Conservation (phyloP, 2,888 invertebrate species). For the Hylaea fasciaria region DNA sequence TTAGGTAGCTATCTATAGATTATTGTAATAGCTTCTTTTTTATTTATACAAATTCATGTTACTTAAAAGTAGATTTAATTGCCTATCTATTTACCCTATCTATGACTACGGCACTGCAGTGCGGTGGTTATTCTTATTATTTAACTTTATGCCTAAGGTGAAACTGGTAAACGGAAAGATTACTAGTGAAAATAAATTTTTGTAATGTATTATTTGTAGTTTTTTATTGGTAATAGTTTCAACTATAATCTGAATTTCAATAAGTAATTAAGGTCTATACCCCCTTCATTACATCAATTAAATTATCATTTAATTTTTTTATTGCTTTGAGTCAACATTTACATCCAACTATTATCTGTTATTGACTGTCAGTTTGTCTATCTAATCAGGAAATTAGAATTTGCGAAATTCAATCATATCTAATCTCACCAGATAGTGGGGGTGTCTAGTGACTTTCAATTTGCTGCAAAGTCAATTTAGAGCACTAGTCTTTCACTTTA, state of each 20-base stretch:
- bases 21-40: slow-evolving; percentile 32
- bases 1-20: slow-evolving; percentile 38
- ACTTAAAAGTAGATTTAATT: slow-evolving; percentile 66
- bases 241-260: too few relatives aligned
- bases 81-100: slow-evolving; percentile 38
- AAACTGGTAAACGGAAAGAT: slow-evolving; percentile 68
- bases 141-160: slow-evolving; percentile 56
- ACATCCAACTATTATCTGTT: too few relatives aligned
- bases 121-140: slow-evolving; percentile 44
- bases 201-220: slow-evolving; percentile 58
- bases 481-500: too few relatives aligned
- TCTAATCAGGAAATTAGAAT: too few relatives aligned
- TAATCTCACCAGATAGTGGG: neutral
- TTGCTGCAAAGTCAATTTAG: neutral
- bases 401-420: neutral
- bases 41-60: slow-evolving; percentile 55
- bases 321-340: too few relatives aligned
- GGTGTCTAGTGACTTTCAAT: neutral
- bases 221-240: neutral
- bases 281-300: too few relatives aligned
- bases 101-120: slow-evolving; percentile 34
- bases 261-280: too few relatives aligned
- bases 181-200: slow-evolving; percentile 78
- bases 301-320: too few relatives aligned
- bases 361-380: too few relatives aligned